phyloP scores from a whole-genome alignment of 2,113 vertebrate species.

The Eolophus roseicapilla region DNA sequence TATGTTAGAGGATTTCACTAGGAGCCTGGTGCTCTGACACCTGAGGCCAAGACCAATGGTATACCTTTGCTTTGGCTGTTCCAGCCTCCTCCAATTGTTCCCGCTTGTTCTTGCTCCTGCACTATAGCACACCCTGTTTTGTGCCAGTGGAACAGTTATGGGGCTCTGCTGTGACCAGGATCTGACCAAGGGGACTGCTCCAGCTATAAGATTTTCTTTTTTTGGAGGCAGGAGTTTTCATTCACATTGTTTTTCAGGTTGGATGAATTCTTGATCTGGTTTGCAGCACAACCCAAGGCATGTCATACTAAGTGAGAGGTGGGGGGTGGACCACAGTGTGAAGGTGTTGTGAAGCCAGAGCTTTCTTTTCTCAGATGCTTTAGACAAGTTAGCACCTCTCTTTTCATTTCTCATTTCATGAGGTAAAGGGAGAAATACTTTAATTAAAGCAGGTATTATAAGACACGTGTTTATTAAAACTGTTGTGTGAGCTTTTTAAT shows the following conservation, averaged over 20 bases:
- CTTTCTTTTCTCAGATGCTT: background rate
- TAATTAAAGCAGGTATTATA: background rate
- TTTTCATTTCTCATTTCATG: background rate
- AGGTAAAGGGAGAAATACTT: background rate
- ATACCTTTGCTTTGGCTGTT: background rate
- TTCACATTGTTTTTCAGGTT: background rate
- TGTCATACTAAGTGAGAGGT: background rate
- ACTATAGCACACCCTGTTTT: background rate
- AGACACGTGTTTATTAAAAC: background rate
- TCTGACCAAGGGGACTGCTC: background rate
- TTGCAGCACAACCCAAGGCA: background rate
- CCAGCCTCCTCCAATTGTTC: fast-evolving
- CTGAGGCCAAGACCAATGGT: background rate
- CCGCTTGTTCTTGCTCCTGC: background rate
- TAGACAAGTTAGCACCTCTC: background rate
- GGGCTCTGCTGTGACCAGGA: background rate
- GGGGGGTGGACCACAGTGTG: background rate
- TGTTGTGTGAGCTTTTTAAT: background rate
- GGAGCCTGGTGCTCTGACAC: background rate
- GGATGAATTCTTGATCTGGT: background rate
- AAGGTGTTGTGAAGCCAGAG: background rate
- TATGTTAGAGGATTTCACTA: background rate
- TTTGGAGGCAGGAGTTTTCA: background rate
- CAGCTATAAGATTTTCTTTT: background rate
- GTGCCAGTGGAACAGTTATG: fast-evolving